Conservation (phyloP, 2,888 invertebrate genomes). For the Eristalinus sepulchralis region DNA sequence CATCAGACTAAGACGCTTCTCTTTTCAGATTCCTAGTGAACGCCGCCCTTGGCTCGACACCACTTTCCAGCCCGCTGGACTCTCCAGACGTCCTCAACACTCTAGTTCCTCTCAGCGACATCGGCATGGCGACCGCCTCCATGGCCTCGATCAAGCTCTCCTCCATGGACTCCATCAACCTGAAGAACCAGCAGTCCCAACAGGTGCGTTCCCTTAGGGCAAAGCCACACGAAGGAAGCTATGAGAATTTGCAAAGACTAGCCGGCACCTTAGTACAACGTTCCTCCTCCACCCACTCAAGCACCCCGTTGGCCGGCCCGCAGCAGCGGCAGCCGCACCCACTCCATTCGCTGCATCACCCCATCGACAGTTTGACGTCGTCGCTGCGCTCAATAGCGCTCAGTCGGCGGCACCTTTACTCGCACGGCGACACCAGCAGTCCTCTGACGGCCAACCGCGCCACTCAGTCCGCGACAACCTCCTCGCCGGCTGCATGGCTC, state of each 20-base stretch:
- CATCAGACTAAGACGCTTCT: not conserved
- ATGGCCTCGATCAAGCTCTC: slow-evolving; percentile 80
- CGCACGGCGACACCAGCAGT: slow-evolving; percentile 53
- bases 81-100: slow-evolving; percentile 86
- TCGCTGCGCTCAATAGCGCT: slow-evolving; percentile 74
- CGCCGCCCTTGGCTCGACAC: slow-evolving; percentile 89
- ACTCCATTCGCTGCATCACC: slow-evolving; percentile 66
- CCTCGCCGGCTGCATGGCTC: slow-evolving; percentile 75
- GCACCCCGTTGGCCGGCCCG: slow-evolving; percentile 20
- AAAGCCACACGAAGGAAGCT: slow-evolving; percentile 77
- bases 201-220: slow-evolving; percentile 83
- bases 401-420: slow-evolving; percentile 72
- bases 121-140: slow-evolving; percentile 79
- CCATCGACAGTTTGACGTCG: slow-evolving; percentile 73
- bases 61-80: slow-evolving; percentile 91
- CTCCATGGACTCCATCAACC: slow-evolving; percentile 80
- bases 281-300: slow-evolving; percentile 71
- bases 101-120: slow-evolving; percentile 80
- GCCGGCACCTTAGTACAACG: slow-evolving; percentile 76
- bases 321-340: slow-evolving; percentile 74
- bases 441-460: slow-evolving; percentile 38
- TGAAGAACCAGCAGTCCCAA: slow-evolving; percentile 76
- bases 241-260: slow-evolving; percentile 80
- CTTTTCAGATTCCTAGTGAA: slow-evolving; percentile 90
- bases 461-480: slow-evolving; percentile 56